Percentiles rank a stretch among this genome's conserved stretches.
Conservation (phyloP, 2,797 vertebrate species). For the Botia kubotai region DNA sequence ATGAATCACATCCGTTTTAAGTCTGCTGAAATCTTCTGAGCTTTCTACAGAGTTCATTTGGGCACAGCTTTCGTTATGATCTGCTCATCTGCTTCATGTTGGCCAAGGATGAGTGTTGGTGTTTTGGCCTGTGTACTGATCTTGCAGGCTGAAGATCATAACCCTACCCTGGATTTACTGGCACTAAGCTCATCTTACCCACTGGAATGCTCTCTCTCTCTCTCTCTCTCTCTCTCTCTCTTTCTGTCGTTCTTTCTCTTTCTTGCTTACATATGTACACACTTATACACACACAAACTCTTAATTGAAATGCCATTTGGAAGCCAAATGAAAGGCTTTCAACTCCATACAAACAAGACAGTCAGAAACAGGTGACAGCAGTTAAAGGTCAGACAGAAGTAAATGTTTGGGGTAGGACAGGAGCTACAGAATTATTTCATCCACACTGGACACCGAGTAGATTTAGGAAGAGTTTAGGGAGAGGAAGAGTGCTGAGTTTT, state of each 20-base stretch:
- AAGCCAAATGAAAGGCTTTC: conserved; percentile 49
- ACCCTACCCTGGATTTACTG: conserved; percentile 28
- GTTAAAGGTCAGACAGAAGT: conserved; percentile 22
- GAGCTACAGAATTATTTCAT: conserved; percentile 62
- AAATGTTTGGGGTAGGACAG: conserved; percentile 27
- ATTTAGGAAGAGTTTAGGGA: conserved; percentile 59
- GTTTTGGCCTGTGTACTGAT: not conserved
- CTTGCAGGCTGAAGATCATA: conserved; percentile 19
- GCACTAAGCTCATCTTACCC: conserved; percentile 23
- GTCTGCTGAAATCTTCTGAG: not conserved
- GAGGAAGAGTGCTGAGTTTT: conserved; percentile 57
- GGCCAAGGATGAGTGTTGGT: not conserved
- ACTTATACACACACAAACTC: conserved; percentile 32
- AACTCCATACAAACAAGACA: conserved; percentile 47
- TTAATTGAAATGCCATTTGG: conserved; percentile 50
- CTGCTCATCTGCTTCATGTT: not conserved
- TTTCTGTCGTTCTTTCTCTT: conserved; percentile 31
- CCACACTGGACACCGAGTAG: conserved; percentile 60
- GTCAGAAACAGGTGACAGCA: conserved; percentile 40
- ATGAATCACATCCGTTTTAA: not conserved
- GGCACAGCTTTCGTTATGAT: not conserved
- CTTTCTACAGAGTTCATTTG: not conserved
- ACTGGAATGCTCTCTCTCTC: conserved; percentile 39
- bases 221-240: conserved; percentile 35
- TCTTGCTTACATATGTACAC: conserved; percentile 12